Percentiles rank a stretch among this genome's conserved stretches.
These are phyloP conservation scores for Phataginus tricuspis DNA, from an alignment of 2,797 vertebrate species.

Conservation along the genomic window DNA sequence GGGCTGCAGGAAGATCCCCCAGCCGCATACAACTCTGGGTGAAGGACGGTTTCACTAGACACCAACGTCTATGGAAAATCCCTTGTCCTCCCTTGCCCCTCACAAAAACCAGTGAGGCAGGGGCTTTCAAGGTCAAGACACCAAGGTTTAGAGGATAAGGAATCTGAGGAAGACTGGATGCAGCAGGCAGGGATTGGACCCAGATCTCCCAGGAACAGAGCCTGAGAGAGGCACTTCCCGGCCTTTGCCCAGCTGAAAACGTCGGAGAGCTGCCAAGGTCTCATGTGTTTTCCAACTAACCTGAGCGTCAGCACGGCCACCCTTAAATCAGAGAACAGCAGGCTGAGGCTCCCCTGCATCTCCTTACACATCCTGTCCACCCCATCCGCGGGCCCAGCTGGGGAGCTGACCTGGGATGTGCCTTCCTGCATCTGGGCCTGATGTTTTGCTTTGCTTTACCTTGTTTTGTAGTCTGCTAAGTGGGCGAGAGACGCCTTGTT, in stretches of 20 bases:
- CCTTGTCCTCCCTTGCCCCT: background rate
- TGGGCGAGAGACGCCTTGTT: background rate
- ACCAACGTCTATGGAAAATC: background rate
- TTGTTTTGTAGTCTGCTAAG: background rate
- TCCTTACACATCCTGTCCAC: background rate
- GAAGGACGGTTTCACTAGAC: background rate
- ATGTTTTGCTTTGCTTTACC: slow-evolving; percentile 8
- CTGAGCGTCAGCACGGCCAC: background rate
- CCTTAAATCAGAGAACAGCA: background rate
- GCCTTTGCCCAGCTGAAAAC: background rate
- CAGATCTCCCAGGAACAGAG: background rate
- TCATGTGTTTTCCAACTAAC: background rate
- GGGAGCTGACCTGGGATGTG: background rate
- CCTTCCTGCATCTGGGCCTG: background rate
- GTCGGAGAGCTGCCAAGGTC: background rate
- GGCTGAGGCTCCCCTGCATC: background rate
- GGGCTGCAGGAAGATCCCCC: background rate
- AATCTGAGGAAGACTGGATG: background rate
- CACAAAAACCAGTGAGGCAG: background rate
- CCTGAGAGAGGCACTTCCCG: background rate
- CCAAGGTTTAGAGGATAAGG: background rate
- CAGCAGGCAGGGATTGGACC: background rate
- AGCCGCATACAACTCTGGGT: background rate
- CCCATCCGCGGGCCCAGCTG: background rate
- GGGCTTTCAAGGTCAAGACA: background rate